Evolutionary conservation across 2,888 invertebrate species (phyloP).

Genomic region (Allophyes oxyacanthae): DNA sequence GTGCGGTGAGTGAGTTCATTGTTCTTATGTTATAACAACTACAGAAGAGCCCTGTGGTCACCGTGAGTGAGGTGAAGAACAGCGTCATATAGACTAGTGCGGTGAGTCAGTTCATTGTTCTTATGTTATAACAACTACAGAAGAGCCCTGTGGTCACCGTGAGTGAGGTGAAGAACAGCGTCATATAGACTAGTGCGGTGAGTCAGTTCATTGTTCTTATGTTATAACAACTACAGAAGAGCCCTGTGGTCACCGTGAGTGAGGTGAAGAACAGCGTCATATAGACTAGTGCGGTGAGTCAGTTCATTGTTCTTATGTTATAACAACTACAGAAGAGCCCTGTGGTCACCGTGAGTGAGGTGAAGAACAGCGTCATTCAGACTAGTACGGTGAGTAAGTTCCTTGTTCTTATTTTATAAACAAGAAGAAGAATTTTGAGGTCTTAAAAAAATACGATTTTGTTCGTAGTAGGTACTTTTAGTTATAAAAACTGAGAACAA

Average conservation of each 20-base stretch:
- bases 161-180: conserved; percentile 70
- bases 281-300: conserved; percentile 70
- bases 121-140: conserved; percentile 62
- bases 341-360: conserved; percentile 65
- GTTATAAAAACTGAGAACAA: no score
- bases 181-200: conserved; percentile 71
- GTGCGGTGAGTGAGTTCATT: conserved; percentile 62
- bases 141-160: conserved; percentile 68
- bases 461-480: no score
- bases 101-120: conserved; percentile 58
- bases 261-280: conserved; percentile 74
- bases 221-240: conserved; percentile 61
- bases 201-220: conserved; percentile 44
- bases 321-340: conserved; percentile 67
- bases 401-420: conserved; percentile 3
- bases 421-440: no score
- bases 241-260: conserved; percentile 65
- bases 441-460: no score
- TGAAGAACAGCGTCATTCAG: conserved; percentile 74
- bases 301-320: conserved; percentile 1
- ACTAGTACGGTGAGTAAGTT: conserved; percentile 63
- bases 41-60: conserved; percentile 70
- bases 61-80: conserved; percentile 68
- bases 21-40: conserved; percentile 34
- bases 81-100: conserved; percentile 69